Evolutionary conservation across 2,797 vertebrate species (phyloP).

Genomic region (Lacerta agilis): DNA sequence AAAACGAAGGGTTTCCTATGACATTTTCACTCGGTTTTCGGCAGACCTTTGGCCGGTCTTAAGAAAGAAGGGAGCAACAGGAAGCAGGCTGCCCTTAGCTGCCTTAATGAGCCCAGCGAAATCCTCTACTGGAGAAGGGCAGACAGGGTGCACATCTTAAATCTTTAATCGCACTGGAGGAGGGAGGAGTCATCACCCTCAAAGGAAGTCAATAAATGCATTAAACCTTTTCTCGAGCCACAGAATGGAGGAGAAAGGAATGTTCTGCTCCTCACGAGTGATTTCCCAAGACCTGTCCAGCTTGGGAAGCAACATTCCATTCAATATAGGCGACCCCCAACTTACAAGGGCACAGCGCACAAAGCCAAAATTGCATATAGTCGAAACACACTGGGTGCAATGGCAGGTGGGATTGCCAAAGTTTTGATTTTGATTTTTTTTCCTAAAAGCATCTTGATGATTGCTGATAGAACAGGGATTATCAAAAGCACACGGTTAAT

Average conservation of each 20-base stretch:
- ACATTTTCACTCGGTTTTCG: conserved; percentile 3
- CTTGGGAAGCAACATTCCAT: too few species aligned
- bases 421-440: not conserved
- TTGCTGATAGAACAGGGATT: not conserved
- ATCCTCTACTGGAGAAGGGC: not conserved
- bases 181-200: not conserved
- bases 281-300: not conserved
- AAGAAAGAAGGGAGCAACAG: not conserved
- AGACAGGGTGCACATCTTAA: not conserved
- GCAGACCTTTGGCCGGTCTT: conserved; percentile 3
- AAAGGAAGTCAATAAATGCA: not conserved
- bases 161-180: too few species aligned
- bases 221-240: not conserved
- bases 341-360: too few species aligned
- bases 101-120: not conserved
- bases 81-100: not conserved
- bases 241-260: not conserved
- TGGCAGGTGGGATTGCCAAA: too few species aligned
- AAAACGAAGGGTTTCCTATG: not conserved
- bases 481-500: not conserved
- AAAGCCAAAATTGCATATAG: too few species aligned
- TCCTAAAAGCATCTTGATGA: not conserved
- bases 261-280: not conserved
- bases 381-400: too few species aligned
- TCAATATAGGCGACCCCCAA: too few species aligned